phyloP scores from a whole-genome alignment of 2,888 invertebrate species.

The Busseola fusca region DNA sequence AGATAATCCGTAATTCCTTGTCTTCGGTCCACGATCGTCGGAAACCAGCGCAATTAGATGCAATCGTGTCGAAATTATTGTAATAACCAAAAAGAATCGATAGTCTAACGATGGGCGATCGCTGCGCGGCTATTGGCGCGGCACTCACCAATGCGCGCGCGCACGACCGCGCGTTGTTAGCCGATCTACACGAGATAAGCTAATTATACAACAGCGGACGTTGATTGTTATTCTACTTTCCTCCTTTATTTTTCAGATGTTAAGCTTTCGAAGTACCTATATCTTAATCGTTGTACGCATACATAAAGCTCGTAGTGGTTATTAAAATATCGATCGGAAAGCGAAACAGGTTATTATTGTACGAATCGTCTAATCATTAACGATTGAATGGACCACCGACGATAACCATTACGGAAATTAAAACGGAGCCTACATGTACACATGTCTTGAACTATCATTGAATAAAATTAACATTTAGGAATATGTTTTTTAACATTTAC shows the following conservation, averaged over 20 bases:
- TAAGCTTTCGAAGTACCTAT: slow-evolving; percentile 73
- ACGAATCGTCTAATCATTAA: slow-evolving; percentile 73
- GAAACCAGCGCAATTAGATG: slow-evolving; percentile 86
- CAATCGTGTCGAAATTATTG: slow-evolving; percentile 88
- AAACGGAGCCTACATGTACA: slow-evolving; percentile 65
- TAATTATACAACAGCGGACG: slow-evolving; percentile 82
- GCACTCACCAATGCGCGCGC: slow-evolving; percentile 84
- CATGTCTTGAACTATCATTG: slow-evolving; percentile 44
- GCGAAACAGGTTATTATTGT: slow-evolving; percentile 74
- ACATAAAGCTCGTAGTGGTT: slow-evolving; percentile 70
- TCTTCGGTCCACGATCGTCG: slow-evolving; percentile 79
- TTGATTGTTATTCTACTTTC: slow-evolving; percentile 79
- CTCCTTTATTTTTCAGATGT: slow-evolving; percentile 81
- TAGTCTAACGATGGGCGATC: slow-evolving; percentile 80
- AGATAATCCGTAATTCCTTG: slow-evolving; percentile 78
- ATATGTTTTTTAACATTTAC: slow-evolving; percentile 38
- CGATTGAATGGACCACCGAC: slow-evolving; percentile 74
- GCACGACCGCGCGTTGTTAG: slow-evolving; percentile 76
- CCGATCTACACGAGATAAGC: slow-evolving; percentile 84
- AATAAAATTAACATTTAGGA: slow-evolving; percentile 31
- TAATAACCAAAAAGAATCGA: slow-evolving; percentile 88
- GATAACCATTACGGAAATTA: slow-evolving; percentile 75
- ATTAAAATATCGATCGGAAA: slow-evolving; percentile 77
- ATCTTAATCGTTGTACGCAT: slow-evolving; percentile 62
- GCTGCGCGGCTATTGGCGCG: slow-evolving; percentile 82